These are phyloP conservation scores for Zenarchopterus dispar DNA, from an alignment of 2,797 vertebrate genomes.

Conservation along the genomic window DNA sequence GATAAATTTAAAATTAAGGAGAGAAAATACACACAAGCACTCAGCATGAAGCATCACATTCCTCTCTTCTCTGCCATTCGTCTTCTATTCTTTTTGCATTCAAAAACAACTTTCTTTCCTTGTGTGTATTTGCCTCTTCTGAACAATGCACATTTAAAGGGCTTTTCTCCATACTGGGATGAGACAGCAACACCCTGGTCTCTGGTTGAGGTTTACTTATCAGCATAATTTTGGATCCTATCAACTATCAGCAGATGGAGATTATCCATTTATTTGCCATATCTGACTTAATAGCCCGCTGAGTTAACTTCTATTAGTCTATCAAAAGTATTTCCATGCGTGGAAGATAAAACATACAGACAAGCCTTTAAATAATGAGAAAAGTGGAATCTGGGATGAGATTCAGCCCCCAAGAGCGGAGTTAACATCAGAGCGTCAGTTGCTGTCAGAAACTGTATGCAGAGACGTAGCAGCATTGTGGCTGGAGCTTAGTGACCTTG, in stretches of 20 bases:
- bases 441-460: slow-evolving; percentile 68
- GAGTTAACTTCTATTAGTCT: slow-evolving; percentile 30
- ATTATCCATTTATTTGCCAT: slow-evolving; percentile 36
- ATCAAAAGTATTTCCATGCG: slow-evolving; percentile 33
- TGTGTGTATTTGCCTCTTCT: slow-evolving; percentile 33
- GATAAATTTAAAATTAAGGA: slow-evolving; percentile 26
- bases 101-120: not conserved
- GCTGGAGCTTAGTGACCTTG: slow-evolving; percentile 74
- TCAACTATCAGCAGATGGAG: slow-evolving; percentile 20
- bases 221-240: slow-evolving; percentile 25
- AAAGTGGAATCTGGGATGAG: slow-evolving; percentile 40
- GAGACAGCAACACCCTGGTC: slow-evolving; percentile 55
- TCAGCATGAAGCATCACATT: slow-evolving; percentile 5
- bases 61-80: slow-evolving; percentile 10
- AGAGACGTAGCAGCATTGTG: slow-evolving; percentile 46
- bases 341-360: slow-evolving; percentile 29
- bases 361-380: slow-evolving; percentile 34
- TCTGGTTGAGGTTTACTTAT: slow-evolving; percentile 48
- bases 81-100: slow-evolving; percentile 2
- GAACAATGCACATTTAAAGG: slow-evolving; percentile 53
- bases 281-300: slow-evolving; percentile 29
- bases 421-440: slow-evolving; percentile 66
- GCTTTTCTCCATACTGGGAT: slow-evolving; percentile 49
- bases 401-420: slow-evolving; percentile 48
- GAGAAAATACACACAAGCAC: slow-evolving; percentile 21